Conservation (phyloP, 2,113 vertebrate species). For the Phaethon lepturus region DNA sequence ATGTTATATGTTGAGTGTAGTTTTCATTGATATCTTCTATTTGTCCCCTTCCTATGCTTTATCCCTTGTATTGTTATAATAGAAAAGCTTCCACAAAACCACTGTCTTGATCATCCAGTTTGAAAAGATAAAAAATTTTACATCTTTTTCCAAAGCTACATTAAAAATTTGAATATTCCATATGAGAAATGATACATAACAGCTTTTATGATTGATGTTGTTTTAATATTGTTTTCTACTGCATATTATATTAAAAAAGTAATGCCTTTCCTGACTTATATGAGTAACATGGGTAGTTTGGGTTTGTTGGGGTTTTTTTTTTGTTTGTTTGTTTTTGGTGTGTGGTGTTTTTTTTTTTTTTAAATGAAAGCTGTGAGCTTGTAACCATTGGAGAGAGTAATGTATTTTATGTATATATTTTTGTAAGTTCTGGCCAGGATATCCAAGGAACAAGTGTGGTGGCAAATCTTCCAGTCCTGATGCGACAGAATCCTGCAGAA, state of each 20-base stretch:
- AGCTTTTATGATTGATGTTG: neutral
- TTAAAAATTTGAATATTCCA: neutral
- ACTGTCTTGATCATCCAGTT: neutral
- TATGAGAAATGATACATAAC: neutral
- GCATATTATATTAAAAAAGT: neutral
- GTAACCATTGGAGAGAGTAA: neutral
- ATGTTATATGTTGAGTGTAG: rapidly evolving
- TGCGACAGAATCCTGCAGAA: slow-evolving; percentile 92
- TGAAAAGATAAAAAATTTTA: neutral
- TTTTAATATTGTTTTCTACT: neutral
- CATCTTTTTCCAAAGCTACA: neutral
- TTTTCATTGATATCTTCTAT: neutral
- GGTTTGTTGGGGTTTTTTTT: neutral
- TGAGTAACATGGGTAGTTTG: neutral
- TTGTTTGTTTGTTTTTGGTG: neutral
- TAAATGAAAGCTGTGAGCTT: neutral
- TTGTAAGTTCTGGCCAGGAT: slow-evolving; percentile 90
- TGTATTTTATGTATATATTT: slow-evolving; percentile 49
- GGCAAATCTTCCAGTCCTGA: slow-evolving; percentile 89
- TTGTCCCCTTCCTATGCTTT: neutral
- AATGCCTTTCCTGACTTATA: neutral
- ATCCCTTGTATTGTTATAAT: neutral
- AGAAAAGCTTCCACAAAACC: neutral
- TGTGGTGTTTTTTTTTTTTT: neutral
- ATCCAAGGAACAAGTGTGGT: slow-evolving; percentile 92